Evolutionary conservation across 2,797 vertebrate genomes (phyloP).

Genomic region (Ctenosaura bakeri): DNA sequence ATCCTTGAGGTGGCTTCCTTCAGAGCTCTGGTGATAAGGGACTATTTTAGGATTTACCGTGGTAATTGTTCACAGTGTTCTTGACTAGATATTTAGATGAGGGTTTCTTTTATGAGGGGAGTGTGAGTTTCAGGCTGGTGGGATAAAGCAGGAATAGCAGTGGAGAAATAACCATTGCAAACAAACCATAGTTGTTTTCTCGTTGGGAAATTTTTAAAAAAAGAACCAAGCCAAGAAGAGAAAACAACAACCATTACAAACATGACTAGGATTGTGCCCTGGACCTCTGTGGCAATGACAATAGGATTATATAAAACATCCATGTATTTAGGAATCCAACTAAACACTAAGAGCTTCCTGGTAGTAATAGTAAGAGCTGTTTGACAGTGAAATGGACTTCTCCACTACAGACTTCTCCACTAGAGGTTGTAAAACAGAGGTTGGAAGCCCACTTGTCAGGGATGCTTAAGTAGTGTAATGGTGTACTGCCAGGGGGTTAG

Average conservation of each 20-base stretch:
- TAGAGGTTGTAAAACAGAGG: too few species aligned
- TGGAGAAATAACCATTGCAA: not conserved
- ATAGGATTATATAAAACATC: not conserved
- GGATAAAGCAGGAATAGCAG: not conserved
- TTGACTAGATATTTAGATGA: not conserved
- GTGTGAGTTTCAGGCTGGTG: not conserved
- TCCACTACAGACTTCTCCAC: too few species aligned
- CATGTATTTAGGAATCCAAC: too few species aligned
- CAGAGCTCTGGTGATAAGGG: not conserved
- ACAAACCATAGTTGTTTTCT: not conserved
- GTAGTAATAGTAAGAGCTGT: too few species aligned
- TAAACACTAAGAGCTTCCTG: too few species aligned
- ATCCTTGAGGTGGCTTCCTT: not conserved
- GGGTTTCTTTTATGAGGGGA: not conserved
- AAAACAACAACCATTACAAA: not conserved
- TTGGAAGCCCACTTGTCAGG: too few species aligned
- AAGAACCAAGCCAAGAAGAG: not conserved
- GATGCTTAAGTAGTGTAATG: too few species aligned
- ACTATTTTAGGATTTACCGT: not conserved
- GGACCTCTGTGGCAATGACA: not conserved
- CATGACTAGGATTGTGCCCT: not conserved
- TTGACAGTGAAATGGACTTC: too few species aligned
- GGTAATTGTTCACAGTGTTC: not conserved
- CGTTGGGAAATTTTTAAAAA: not conserved
- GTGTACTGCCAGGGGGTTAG: too few species aligned